Evolutionary conservation across 2,797 vertebrate genomes (phyloP).

Genomic region (Malacoraja senta): DNA sequence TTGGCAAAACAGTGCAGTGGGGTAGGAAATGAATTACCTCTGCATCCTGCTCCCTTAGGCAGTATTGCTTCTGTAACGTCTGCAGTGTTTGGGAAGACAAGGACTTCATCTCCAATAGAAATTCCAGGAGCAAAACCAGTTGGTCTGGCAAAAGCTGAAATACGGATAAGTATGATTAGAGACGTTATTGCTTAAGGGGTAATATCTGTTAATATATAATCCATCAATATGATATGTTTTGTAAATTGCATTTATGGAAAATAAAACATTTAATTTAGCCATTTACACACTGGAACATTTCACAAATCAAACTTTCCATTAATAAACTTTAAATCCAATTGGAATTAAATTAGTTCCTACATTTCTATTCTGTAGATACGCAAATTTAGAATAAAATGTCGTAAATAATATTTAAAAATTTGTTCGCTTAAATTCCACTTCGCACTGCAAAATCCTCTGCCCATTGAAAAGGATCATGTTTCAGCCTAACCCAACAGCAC

Average conservation of each 20-base stretch:
- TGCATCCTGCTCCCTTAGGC: conserved; percentile 70
- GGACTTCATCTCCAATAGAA: conserved; percentile 71
- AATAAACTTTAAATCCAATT: background rate
- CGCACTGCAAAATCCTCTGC: background rate
- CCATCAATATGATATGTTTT: background rate
- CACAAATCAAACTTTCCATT: background rate
- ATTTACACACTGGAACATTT: background rate
- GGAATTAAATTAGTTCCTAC: background rate
- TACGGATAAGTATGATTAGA: conserved; percentile 45
- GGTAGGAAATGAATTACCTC: conserved; percentile 64
- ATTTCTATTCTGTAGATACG: background rate
- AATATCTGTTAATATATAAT: background rate
- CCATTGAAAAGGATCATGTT: background rate
- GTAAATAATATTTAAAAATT: background rate
- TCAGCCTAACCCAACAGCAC: background rate
- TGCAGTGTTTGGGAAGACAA: conserved; percentile 60
- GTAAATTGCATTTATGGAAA: background rate
- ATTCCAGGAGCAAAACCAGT: conserved; percentile 83
- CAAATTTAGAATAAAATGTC: background rate
- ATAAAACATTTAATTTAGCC: background rate
- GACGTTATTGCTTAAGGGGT: background rate
- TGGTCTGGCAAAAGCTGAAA: conserved; percentile 80
- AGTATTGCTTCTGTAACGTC: conserved; percentile 65
- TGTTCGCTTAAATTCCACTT: background rate
- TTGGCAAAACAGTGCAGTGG: conserved; percentile 20